Evolutionary conservation across 2,888 invertebrate genomes (phyloP).

Genomic region (Dolomedes plantarius): DNA sequence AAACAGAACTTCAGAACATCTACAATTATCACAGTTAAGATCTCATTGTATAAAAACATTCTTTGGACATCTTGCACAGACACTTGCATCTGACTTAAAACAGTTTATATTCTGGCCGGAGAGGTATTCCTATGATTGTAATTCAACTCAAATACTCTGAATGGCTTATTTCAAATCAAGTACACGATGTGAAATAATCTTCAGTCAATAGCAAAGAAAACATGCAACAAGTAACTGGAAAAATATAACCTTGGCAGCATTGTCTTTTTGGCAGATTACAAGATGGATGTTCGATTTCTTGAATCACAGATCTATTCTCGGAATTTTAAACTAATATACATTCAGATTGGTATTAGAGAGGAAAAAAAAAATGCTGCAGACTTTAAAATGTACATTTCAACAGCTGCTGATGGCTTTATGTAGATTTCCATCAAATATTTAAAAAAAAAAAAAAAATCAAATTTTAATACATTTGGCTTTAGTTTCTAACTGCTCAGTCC

Average conservation of each 20-base stretch:
- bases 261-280: neutral
- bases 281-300: neutral
- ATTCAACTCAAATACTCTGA: neutral
- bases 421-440: neutral
- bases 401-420: conserved; percentile 1
- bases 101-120: conserved; percentile 21
- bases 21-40: conserved; percentile 60
- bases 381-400: neutral
- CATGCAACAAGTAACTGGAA: neutral
- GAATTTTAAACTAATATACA: neutral
- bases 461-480: neutral
- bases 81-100: conserved; percentile 1
- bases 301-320: neutral
- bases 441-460: neutral
- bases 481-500: conserved; percentile 34
- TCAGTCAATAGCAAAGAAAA: neutral
- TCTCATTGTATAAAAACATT: conserved; percentile 46
- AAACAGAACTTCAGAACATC: conserved; percentile 22
- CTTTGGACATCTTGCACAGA: conserved; percentile 59
- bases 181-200: neutral
- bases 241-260: neutral
- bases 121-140: neutral
- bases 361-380: neutral
- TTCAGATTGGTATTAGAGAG: too few species aligned
- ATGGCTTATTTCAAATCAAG: neutral